Base-by-base conservation (phyloP, 1,140 invertebrate genomes). In the Neodiprion virginianus region DNA sequence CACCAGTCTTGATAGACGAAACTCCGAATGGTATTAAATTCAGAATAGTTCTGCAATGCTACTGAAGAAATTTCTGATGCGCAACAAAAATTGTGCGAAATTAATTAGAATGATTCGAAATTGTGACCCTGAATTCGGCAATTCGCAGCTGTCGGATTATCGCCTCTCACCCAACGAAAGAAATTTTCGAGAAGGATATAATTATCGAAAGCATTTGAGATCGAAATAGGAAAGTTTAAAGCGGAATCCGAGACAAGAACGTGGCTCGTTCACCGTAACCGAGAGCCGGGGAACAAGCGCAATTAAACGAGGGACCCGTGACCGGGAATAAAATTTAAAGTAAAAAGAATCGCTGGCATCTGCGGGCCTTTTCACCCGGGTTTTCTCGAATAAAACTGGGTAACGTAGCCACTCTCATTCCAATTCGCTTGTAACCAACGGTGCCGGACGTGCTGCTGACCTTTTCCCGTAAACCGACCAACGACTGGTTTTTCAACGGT, bases 261-360 rank as follows among this genome's bases (percentile, higher is more conserved):
- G 11, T 61, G 11, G 53, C 53, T n/a, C 53, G 53, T 61, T 61
- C 53, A 61, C 53, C 8, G 53, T 12, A 61, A 12, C 7, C 53
- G 53, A 61, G n/a, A 11, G n/a, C 28, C 28, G 9, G 50, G 50
- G 14, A 10, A n/a, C n/a, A 61, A 61, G n/a, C 53, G 53, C 53
- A n/a, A 61, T 61, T 61, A n/a, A n/a, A 61, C 11, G 53, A 61
- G 28, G 5, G 5, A 40, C 28, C 28, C 28, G 28, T 40, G 28
- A 40, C 28, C 28, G 28, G 28, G 28, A 40, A 40, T 40, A 40
- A 40, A 40, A 40, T 40, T 40, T 40, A 40, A 40, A 61, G n/a
- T n/a, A 61, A 61, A 61, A 61, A 61, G n/a, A 61, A 11, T 12
- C 53, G n/a, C 53, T n/a, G n/a, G 53, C 53, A 61, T 61, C 53